Percentiles rank a stretch among this genome's conserved stretches.
phyloP scores from a whole-genome alignment of 2,888 invertebrate species.

The Aelia acuminata region DNA sequence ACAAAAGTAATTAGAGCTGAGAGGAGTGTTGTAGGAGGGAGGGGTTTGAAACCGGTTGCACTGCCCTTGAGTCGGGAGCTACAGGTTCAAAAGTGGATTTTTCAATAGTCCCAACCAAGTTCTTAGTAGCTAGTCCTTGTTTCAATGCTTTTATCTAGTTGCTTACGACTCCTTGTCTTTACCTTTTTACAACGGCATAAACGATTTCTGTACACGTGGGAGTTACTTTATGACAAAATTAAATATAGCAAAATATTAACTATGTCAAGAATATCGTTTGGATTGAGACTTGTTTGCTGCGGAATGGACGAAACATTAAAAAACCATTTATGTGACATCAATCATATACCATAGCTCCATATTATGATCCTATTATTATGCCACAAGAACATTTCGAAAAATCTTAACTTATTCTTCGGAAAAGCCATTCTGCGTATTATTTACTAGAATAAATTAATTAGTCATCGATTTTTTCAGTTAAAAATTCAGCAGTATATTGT shows the following conservation, averaged over 20 bases:
- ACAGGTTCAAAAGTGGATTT: constrained; percentile 37
- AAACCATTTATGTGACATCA: background rate
- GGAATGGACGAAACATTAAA: background rate
- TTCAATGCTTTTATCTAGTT: background rate
- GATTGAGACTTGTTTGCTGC: background rate
- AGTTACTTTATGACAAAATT: background rate
- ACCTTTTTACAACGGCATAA: background rate
- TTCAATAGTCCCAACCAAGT: constrained; percentile 4
- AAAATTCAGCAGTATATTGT: too few relatives aligned
- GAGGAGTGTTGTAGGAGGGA: background rate
- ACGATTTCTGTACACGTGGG: background rate
- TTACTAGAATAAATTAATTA: too few relatives aligned
- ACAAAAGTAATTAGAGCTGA: constrained; percentile 22
- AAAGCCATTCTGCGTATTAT: too few relatives aligned
- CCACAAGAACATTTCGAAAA: too few relatives aligned
- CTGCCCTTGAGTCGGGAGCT: background rate
- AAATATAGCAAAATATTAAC: background rate
- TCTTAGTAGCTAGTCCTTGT: background rate
- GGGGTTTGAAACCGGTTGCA: constrained; percentile 4
- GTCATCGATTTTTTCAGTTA: too few relatives aligned
- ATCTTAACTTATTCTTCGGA: too few relatives aligned
- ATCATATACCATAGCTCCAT: too few relatives aligned
- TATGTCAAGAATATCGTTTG: background rate
- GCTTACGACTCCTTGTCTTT: background rate
- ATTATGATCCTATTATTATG: too few relatives aligned